These are phyloP conservation scores for Sitta europaea DNA, from an alignment of 2,113 vertebrate species.

Conservation along the genomic window DNA sequence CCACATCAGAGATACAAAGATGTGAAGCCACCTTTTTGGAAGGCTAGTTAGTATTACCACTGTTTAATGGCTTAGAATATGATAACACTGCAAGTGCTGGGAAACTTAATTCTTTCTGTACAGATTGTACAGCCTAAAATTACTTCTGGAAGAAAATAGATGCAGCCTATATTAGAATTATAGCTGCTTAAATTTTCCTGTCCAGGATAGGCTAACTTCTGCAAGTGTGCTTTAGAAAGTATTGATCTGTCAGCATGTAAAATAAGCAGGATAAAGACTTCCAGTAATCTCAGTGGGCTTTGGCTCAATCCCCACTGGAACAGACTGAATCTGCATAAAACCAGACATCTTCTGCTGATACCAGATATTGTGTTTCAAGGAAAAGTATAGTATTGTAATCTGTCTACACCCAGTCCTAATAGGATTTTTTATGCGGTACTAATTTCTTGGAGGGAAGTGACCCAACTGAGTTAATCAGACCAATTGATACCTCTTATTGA, in stretches of 20 bases:
- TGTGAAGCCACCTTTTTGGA: background rate
- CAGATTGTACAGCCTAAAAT: background rate
- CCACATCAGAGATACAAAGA: background rate
- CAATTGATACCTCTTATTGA: background rate
- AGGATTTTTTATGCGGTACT: background rate
- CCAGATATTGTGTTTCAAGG: background rate
- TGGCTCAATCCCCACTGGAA: background rate
- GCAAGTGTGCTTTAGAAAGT: background rate
- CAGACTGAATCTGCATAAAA: background rate
- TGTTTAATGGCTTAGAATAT: background rate
- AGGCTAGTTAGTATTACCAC: background rate
- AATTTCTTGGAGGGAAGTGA: background rate
- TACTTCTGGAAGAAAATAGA: background rate
- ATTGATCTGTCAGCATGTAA: background rate
- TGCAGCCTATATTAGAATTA: background rate
- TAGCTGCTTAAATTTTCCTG: background rate
- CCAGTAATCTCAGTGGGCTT: background rate
- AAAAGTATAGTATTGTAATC: background rate
- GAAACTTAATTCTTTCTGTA: background rate
- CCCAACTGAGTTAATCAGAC: background rate
- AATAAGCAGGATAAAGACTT: background rate
- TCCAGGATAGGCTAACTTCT: background rate
- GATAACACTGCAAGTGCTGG: background rate
- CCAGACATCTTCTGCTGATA: background rate
- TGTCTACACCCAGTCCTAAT: rapidly evolving